Base-by-base conservation (phyloP, 1,140 invertebrate genomes). In the Papilio aristodemus region DNA sequence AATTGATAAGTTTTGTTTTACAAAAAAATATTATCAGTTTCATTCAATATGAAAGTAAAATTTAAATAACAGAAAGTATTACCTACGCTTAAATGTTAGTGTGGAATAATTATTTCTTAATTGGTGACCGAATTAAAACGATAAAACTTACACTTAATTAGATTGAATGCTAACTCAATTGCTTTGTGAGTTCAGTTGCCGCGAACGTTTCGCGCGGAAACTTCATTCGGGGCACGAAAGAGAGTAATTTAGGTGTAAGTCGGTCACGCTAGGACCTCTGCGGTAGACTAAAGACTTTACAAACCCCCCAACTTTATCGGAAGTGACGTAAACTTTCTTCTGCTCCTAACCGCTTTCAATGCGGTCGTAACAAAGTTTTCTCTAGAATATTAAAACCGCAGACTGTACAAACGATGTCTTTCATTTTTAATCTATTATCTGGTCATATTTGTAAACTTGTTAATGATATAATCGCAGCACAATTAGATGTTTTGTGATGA, bases 141-240 rank as follows among this genome's bases (percentile, higher is more conserved):
- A 62, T 19, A 62, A 62, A 62, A 62, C 14, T 62, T 19, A 39
- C 36, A 62, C 59, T 37, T 62, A 59, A 62, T 62, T 62, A 39
- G 36, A 38, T 9, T 59, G 7, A 62, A 62, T 62, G 36, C 36
- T 39, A 62, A 62, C 27, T 62, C 9, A 62, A 59, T 62, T 38
- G 32, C n/a, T 62, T 62, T 62, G 13, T 7, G 38, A 38, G 59
- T 39, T 39, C 27, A 39, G 11, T 22, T 54, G 17, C 43, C 3
- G 27, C 27, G 27, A 32, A 32, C 27, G 19, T 54, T 54, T 4
- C 38, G 38, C 13, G 46, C 19, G 17, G 32, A 39, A 62, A 38
- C 36, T 62, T 38, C 32, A 27, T 13, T 27, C 9, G 14, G 13
- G 25, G 32, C 9, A 38, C 59, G 59, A 62, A 19, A 19, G 59